phyloP scores from a whole-genome alignment of 2,797 vertebrate genomes.

The Menidia menidia region DNA sequence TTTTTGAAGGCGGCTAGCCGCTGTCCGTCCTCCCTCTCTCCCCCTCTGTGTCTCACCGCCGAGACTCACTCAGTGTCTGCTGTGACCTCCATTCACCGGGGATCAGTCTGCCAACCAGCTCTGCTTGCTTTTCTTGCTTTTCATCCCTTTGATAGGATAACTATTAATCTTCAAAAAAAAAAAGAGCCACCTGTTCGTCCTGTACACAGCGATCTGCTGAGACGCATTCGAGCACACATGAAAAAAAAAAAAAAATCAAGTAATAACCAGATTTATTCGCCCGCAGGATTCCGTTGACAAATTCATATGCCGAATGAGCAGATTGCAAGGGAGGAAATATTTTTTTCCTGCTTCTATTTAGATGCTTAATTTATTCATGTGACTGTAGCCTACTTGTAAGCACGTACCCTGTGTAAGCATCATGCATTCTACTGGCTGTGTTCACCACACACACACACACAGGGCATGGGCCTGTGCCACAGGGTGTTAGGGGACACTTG shows the following conservation, averaged over 20 bases:
- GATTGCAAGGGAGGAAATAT: conserved; percentile 5
- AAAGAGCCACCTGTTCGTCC: conserved; percentile 30
- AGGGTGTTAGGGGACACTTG: background rate
- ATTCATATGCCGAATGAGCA: conserved; percentile 30
- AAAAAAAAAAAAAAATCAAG: conserved; percentile 49
- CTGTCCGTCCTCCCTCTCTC: conserved; percentile 78
- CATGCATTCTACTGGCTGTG: background rate
- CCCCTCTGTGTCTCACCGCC: conserved; percentile 61
- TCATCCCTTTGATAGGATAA: conserved; percentile 13
- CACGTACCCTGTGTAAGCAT: background rate
- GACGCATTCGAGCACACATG: conserved; percentile 44
- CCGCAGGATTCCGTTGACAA: conserved; percentile 28
- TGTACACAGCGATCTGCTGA: conserved; percentile 35
- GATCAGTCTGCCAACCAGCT: conserved; percentile 40
- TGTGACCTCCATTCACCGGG: conserved; percentile 77
- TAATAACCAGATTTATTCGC: conserved; percentile 53
- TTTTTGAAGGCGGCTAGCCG: conserved; percentile 86
- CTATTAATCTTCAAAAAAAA: conserved; percentile 8
- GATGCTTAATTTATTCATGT: conserved; percentile 4
- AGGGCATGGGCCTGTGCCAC: background rate
- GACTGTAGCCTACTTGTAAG: conserved; percentile 5
- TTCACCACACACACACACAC: background rate
- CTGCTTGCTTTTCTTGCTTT: conserved; percentile 41
- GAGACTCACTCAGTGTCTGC: conserved; percentile 69
- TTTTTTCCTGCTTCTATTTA: conserved; percentile 20